Base-by-base conservation (phyloP, 2,797 vertebrate species). In the Sorex maritimensis region DNA sequence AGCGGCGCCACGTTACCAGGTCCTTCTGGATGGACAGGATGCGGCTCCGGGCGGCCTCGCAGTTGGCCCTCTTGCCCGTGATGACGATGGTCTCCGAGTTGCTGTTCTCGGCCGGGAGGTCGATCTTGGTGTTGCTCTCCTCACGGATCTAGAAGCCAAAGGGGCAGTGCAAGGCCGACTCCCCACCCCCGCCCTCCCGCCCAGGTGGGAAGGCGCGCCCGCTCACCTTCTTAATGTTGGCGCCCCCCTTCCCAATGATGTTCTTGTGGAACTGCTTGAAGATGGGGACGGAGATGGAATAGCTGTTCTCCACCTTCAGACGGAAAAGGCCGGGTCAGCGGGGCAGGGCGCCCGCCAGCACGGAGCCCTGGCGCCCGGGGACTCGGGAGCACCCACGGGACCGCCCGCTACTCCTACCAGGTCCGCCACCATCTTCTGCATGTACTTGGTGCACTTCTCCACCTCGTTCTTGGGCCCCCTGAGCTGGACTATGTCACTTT, bases 221-320 rank as follows among this genome's bases (percentile, higher is more conserved):
- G 1, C 13, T 63, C 19, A 99, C 99, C 99, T 99, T 99, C 96
- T 99, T 99, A 92, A 99, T 99, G 96, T 99, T 99, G 73, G 99
- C 99, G 26, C 99, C 99, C 97, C 99, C 99, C 98, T 99, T 99
- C 83, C 99, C 99, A 98, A 99, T 99, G 87, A 99, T 99, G 97
- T 99, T 99, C 98, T 99, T 99, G 97, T 99, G 99, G 97, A 99
- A 99, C 96, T 99, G 99, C 97, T 99, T 99, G 98, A 99, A 99
- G 98, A 99, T 99, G 15, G 99, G 99, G 72, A 99, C 99, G 28
- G 99, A 99, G 97, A 99, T 99, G 7, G 99, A 99, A 93, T 98
- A 99, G 97, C 99, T 99, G 95, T 99, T 99, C 97, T 99, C 99
- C 98, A 99, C 99, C 99, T 99, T 89, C 67, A 67, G 89, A 52